Percentiles rank a stretch among this genome's conserved stretches.
These are phyloP conservation scores for Leuctra nigra DNA, from an alignment of 2,888 invertebrate genomes.

Conservation along the genomic window DNA sequence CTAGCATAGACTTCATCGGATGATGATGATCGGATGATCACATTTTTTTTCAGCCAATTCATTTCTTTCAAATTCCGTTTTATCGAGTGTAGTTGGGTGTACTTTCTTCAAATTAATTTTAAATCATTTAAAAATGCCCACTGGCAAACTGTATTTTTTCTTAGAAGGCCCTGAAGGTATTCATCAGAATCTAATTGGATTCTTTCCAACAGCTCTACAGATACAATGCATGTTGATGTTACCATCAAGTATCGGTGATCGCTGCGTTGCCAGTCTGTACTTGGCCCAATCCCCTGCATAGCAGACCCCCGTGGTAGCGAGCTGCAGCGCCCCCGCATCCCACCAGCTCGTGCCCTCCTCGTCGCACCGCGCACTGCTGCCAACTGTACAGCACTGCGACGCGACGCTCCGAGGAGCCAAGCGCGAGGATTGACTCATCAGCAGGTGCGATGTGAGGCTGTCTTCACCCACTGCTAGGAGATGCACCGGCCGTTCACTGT, in stretches of 20 bases:
- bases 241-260: slow-evolving; percentile 20
- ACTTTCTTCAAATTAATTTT: too few relatives aligned
- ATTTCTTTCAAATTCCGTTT: too few relatives aligned
- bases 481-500: slow-evolving; percentile 26
- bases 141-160: too few relatives aligned
- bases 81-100: too few relatives aligned
- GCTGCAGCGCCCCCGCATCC: slow-evolving; percentile 38
- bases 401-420: slow-evolving; percentile 22
- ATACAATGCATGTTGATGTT: background rate
- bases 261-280: slow-evolving; percentile 9
- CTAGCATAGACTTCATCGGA: too few relatives aligned
- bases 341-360: slow-evolving; percentile 32
- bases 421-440: slow-evolving; percentile 20
- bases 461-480: slow-evolving; percentile 29
- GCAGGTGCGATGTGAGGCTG: slow-evolving; percentile 23
- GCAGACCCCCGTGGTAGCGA: slow-evolving; percentile 40
- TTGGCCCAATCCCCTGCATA: slow-evolving; percentile 40
- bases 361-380: slow-evolving; percentile 23
- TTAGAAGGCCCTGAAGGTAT: too few relatives aligned
- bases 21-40: too few relatives aligned
- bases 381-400: slow-evolving; percentile 17
- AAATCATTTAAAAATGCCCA: too few relatives aligned
- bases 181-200: too few relatives aligned
- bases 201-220: too few relatives aligned
- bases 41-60: too few relatives aligned